A percentile compares a stretch with the other conserved stretches of the same genome.
Evolutionary conservation across 2,888 invertebrate species (phyloP).

Genomic region (Callyntrura guangdongensis): DNA sequence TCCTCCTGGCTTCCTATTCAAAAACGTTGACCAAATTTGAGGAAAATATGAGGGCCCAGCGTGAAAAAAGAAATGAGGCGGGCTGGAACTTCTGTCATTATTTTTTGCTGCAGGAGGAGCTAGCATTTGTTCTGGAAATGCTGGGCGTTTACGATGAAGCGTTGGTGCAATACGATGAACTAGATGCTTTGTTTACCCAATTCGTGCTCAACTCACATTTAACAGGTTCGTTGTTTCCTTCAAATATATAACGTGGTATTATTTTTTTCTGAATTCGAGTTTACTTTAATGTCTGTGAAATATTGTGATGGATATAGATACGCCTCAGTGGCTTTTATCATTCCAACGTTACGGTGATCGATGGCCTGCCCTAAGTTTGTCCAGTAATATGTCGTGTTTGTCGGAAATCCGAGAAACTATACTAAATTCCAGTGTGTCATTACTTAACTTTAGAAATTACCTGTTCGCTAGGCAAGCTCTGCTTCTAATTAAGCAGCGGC

Average conservation of each 20-base stretch:
- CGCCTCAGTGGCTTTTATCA: conserved; percentile 93
- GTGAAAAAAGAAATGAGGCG: conserved; percentile 95
- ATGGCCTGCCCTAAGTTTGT: conserved; percentile 93
- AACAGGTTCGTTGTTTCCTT: conserved; percentile 87
- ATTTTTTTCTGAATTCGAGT: not conserved
- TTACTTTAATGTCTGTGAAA: conserved; percentile 19
- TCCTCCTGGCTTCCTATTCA: conserved; percentile 95
- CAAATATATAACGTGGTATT: not conserved
- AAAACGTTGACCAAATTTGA: conserved; percentile 94
- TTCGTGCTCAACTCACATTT: conserved; percentile 97
- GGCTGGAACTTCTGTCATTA: conserved; percentile 98
- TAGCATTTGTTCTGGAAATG: conserved; percentile 98
- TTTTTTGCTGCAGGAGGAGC: conserved; percentile 92
- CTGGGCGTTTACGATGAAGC: conserved; percentile 97
- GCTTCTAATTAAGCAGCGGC: conserved; percentile 82
- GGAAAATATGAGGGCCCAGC: conserved; percentile 94
- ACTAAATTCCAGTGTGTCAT: conserved; percentile 86
- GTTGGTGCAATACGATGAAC: conserved; percentile 97
- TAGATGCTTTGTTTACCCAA: conserved; percentile 98
- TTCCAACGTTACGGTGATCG: conserved; percentile 93
- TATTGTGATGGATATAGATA: conserved; percentile 87
- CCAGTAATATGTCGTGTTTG: conserved; percentile 80
- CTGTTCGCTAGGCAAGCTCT: conserved; percentile 91
- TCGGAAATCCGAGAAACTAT: conserved; percentile 83
- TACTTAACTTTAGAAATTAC: conserved; percentile 97